A percentile compares a stretch with the other conserved stretches of the same genome.
phyloP scores from a whole-genome alignment of 2,888 invertebrate genomes.

The Euzetes globulus region DNA sequence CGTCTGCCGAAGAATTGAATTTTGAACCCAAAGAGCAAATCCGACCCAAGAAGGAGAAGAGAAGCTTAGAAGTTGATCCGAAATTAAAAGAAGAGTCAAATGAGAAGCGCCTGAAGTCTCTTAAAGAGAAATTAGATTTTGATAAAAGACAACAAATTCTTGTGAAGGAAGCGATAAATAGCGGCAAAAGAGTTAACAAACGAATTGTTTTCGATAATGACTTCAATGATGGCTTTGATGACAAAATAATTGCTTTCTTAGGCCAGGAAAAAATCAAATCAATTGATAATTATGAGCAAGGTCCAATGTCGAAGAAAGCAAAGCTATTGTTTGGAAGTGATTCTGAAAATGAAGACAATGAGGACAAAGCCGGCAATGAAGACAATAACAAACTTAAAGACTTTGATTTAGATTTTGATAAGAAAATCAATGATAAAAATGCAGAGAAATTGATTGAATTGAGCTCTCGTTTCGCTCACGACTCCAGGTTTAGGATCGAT shows the following conservation, averaged over 20 bases:
- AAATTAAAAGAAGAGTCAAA: not conserved
- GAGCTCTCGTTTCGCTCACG: conserved; percentile 35
- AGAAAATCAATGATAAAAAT: conserved; percentile 22
- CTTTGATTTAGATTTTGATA: conserved; percentile 1
- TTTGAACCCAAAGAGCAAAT: not conserved
- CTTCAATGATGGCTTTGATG: not conserved
- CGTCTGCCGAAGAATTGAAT: not conserved
- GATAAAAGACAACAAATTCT: conserved; percentile 7
- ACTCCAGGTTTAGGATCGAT: conserved; percentile 35
- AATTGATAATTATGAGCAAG: not conserved
- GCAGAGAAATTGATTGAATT: conserved; percentile 35
- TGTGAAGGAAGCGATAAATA: not conserved
- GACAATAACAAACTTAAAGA: not conserved
- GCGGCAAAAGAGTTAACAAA: conserved; percentile 6
- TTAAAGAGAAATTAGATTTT: conserved; percentile 5
- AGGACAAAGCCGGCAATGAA: not conserved
- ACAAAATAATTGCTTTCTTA: not conserved
- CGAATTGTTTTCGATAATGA: conserved; percentile 13
- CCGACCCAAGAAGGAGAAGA: not conserved
- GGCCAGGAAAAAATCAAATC: not conserved
- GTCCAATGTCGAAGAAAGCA: not conserved
- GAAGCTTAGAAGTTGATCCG: not conserved
- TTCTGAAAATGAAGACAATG: conserved; percentile 12
- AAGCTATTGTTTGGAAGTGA: conserved; percentile 15
- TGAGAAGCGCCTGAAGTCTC: conserved; percentile 1